Evolutionary conservation across 2,797 vertebrate species (phyloP).

Genomic region (Cyprinodon diabolis): DNA sequence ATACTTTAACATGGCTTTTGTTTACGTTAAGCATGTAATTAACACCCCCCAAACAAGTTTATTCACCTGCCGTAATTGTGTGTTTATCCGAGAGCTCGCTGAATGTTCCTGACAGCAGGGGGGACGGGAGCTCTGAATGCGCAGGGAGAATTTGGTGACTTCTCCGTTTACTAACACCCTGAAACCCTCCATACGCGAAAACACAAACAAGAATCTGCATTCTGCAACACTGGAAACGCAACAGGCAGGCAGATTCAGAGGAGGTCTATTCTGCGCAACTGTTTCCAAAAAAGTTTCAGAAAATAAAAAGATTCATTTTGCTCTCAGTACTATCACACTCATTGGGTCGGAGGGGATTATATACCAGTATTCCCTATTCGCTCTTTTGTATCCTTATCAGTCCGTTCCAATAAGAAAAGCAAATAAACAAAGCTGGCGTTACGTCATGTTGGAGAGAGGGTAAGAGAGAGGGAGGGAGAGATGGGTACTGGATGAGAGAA

Average conservation of each 20-base stretch:
- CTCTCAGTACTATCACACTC: background rate
- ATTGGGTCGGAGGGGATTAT: background rate
- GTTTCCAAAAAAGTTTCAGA: constrained; percentile 13
- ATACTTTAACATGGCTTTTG: constrained; percentile 85
- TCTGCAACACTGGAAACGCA: constrained; percentile 6
- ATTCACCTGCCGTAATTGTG: constrained; percentile 88
- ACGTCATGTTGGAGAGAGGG: constrained; percentile 74
- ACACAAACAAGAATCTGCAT: constrained; percentile 54
- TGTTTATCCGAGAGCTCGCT: constrained; percentile 83
- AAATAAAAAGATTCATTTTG: constrained; percentile 7
- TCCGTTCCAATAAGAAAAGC: constrained; percentile 67
- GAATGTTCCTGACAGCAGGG: constrained; percentile 82
- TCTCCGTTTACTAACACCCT: constrained; percentile 78
- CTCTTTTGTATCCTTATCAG: constrained; percentile 53
- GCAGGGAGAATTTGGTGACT: constrained; percentile 72
- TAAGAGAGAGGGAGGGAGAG: constrained; percentile 27
- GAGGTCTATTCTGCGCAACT: constrained; percentile 12
- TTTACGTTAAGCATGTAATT: constrained; percentile 87
- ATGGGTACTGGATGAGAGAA: constrained; percentile 62
- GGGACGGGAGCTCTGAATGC: constrained; percentile 78
- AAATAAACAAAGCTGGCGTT: constrained; percentile 75
- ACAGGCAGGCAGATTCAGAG: constrained; percentile 4
- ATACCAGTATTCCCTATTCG: constrained; percentile 44
- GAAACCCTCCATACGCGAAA: constrained; percentile 68
- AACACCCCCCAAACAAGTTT: constrained; percentile 86